phyloP scores from a whole-genome alignment of 1,140 invertebrate species.

The Linepithema humile region DNA sequence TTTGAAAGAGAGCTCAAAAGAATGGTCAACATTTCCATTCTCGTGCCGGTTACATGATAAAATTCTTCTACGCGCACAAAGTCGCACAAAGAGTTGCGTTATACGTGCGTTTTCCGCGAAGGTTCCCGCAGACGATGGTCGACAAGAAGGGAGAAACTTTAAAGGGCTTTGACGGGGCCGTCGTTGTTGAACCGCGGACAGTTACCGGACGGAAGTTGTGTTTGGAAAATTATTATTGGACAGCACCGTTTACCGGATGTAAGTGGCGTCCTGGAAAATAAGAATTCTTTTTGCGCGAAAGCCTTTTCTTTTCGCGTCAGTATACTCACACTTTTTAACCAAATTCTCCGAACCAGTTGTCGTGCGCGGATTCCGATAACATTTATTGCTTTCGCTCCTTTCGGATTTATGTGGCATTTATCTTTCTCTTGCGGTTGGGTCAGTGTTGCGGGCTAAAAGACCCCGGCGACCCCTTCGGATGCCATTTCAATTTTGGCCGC shows the following conservation, averaged over 20 bases:
- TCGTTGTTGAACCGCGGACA: conserved; percentile 14
- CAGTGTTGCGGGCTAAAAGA: conserved; percentile 13
- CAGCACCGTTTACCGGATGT: neutral
- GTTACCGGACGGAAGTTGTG: neutral
- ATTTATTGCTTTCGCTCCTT: conserved; percentile 16
- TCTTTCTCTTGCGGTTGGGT: conserved; percentile 5
- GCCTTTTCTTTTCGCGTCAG: neutral
- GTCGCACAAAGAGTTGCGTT: neutral
- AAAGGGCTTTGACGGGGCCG: neutral
- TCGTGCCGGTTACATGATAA: neutral
- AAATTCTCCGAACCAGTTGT: neutral
- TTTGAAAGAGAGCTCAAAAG: neutral
- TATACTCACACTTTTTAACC: neutral
- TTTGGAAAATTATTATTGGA: conserved; percentile 36
- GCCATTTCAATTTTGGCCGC: conserved; percentile 67
- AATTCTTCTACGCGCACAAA: neutral
- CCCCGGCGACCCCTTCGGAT: conserved; percentile 32
- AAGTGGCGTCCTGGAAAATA: neutral
- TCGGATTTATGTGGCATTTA: conserved; percentile 6
- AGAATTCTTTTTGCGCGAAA: neutral
- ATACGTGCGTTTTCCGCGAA: neutral
- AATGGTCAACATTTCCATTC: conserved; percentile 6
- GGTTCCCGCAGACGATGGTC: neutral
- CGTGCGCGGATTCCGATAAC: neutral
- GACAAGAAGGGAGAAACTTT: conserved; percentile 11